Base-by-base conservation (phyloP, 2,113 vertebrate genomes). In the Bos javanicus region DNA sequence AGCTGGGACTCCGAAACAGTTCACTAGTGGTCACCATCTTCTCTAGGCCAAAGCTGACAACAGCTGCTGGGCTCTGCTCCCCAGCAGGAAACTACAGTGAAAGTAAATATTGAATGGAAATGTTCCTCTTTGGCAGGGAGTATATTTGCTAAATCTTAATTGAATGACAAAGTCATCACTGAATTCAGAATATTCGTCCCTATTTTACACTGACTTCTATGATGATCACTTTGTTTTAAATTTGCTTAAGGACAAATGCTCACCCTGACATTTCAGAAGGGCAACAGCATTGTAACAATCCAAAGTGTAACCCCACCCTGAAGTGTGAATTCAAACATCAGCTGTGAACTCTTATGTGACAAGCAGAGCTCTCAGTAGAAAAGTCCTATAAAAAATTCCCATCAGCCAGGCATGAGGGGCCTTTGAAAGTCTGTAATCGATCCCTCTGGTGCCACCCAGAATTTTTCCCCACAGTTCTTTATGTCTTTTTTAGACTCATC, bases 221-320 rank as follows among this genome's bases (percentile, higher is more conserved):
- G 57, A 54, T 9, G 8, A 3, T 90, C 50, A 2, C 36, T 94
- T 78, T 50, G 50, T 60, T 91, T 81, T 62, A 89, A 50, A 92
- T 43, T 76, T 54, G 60, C 67, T 54, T 48, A 59, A 81, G 39
- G 80, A 95, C 60, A 98, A 87, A 81, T 6, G 16, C 25, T 90
- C 78, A 50, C 71, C 84, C 25, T 96, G 95, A 64, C 78, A 91
- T 82, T 52, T 82, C 28, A 67, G 84, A 59, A 83, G 71, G 56
- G 43, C 48, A 94, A 67, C 0, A 15, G 8, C 71, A 14, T 1
- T 33, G 60, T 52, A 67, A 60, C 52, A 78, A 82, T 39, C 39
- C 67, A 90, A 83, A 92, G 11, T 21, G 82, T 54, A 46, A 74
- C 25, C 52, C 16, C 43, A 52, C 26, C 57, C 84, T 59, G 15